Percentiles rank a stretch among this genome's conserved stretches.
Evolutionary conservation across 2,888 invertebrate species (phyloP).

Genomic region (Chouioia cunea): DNA sequence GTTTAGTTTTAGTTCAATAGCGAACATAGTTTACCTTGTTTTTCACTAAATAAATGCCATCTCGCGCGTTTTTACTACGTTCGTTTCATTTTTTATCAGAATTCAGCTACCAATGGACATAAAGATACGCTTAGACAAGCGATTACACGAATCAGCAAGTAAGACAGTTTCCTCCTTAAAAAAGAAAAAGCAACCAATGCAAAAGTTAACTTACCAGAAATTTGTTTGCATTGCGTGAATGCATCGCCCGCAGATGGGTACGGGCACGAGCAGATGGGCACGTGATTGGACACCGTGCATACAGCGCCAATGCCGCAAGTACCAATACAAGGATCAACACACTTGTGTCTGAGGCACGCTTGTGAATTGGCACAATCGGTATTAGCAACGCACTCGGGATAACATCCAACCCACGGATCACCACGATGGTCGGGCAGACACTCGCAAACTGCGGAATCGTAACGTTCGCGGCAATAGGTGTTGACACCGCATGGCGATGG

Average conservation of each 20-base stretch:
- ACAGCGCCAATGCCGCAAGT: slow-evolving; percentile 82
- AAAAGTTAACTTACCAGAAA: slow-evolving; percentile 11
- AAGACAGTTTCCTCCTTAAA: no score
- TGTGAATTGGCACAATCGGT: slow-evolving; percentile 77
- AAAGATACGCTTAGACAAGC: no score
- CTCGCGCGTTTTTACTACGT: no score
- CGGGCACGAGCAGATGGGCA: slow-evolving; percentile 81
- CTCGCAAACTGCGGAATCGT: slow-evolving; percentile 77
- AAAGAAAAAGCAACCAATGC: no score
- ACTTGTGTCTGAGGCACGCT: slow-evolving; percentile 78
- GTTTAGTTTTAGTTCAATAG: no score
- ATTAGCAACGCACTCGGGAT: slow-evolving; percentile 84
- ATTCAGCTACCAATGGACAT: no score
- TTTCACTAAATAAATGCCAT: no score
- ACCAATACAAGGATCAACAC: slow-evolving; percentile 80
- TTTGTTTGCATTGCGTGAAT: slow-evolving; percentile 74
- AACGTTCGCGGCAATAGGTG: slow-evolving; percentile 77
- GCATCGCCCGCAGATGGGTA: slow-evolving; percentile 81
- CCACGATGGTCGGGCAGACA: slow-evolving; percentile 79
- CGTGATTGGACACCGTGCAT: slow-evolving; percentile 79
- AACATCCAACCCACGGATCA: slow-evolving; percentile 71
- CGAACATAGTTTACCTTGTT: no score
- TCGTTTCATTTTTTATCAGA: no score
- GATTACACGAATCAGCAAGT: no score
- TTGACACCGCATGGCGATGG: slow-evolving; percentile 79